A percentile compares a stretch with the other conserved stretches of the same genome.
phyloP scores from a whole-genome alignment of 1,140 invertebrate genomes.

The Neelides sp. region DNA sequence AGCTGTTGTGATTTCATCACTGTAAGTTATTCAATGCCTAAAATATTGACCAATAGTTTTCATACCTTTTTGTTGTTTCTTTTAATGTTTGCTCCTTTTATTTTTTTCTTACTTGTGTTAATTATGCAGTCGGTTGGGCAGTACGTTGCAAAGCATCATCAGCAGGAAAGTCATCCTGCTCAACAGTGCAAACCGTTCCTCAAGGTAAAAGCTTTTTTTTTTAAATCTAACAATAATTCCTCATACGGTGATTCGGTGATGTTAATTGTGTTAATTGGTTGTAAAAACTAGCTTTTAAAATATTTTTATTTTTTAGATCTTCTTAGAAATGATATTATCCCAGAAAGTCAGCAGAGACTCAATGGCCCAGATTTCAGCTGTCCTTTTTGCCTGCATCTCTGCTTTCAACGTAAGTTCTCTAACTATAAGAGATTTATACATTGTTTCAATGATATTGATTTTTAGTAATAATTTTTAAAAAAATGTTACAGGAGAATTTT shows the following conservation, averaged over 20 bases:
- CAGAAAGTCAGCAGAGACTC: slow-evolving; percentile 54
- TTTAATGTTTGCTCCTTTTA: slow-evolving; percentile 28
- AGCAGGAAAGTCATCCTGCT: slow-evolving; percentile 38
- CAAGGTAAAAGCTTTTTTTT: slow-evolving; percentile 40
- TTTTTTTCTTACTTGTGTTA: not conserved
- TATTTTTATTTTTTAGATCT: slow-evolving; percentile 39
- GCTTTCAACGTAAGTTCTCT: slow-evolving; percentile 21
- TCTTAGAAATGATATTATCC: slow-evolving; percentile 53
- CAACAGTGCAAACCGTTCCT: slow-evolving; percentile 51
- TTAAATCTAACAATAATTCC: not conserved
- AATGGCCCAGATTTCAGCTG: slow-evolving; percentile 45
- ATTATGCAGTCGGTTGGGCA: slow-evolving; percentile 12
- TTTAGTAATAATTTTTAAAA: not conserved
- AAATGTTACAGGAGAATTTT: slow-evolving; percentile 16
- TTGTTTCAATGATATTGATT: not conserved
- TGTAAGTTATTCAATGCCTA: slow-evolving; percentile 37
- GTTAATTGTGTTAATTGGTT: slow-evolving; percentile 5
- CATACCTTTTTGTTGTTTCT: too few species aligned
- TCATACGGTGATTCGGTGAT: not conserved
- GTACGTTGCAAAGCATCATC: slow-evolving; percentile 15
- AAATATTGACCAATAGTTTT: slow-evolving; percentile 36
- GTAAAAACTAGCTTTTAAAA: slow-evolving; percentile 13
- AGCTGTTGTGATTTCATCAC: slow-evolving; percentile 54
- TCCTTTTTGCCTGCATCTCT: slow-evolving; percentile 54
- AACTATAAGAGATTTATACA: not conserved